Evolutionary conservation across 1,140 invertebrate genomes (phyloP).

Genomic region (Micrasema minimum): DNA sequence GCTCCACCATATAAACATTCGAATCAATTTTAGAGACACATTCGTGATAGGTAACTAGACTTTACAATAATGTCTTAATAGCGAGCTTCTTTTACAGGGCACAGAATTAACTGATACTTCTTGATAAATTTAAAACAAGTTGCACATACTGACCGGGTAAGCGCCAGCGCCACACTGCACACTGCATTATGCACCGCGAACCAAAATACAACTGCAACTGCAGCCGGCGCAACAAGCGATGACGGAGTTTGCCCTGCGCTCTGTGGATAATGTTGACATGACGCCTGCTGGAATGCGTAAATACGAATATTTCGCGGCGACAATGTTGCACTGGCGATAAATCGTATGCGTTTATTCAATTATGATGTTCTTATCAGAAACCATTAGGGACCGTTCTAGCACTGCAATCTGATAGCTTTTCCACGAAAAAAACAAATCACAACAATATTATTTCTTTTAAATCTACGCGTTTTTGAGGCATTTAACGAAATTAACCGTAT

Average conservation of each 20-base stretch:
- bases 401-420: too few relatives aligned
- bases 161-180: constrained; percentile 1
- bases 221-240: constrained; percentile 6
- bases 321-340: constrained; percentile 10
- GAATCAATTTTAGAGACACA: too few relatives aligned
- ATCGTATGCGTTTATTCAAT: constrained; percentile 8
- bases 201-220: constrained; percentile 1
- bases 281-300: constrained; percentile 9
- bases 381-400: too few relatives aligned
- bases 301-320: too few relatives aligned
- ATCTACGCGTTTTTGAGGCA: neutral
- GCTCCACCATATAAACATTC: constrained; percentile 5
- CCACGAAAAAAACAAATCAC: too few relatives aligned
- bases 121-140: neutral
- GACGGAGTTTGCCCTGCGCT: neutral
- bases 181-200: constrained; percentile 8
- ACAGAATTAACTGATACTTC: neutral
- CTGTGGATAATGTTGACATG: neutral
- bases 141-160: neutral
- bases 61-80: constrained; percentile 4
- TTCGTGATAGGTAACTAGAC: too few relatives aligned
- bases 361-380: constrained; percentile 6
- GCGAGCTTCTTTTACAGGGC: too few relatives aligned
- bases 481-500: neutral
- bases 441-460: neutral